Evolutionary conservation across 2,797 vertebrate species (phyloP).

Genomic region (Salarias fasciatus): DNA sequence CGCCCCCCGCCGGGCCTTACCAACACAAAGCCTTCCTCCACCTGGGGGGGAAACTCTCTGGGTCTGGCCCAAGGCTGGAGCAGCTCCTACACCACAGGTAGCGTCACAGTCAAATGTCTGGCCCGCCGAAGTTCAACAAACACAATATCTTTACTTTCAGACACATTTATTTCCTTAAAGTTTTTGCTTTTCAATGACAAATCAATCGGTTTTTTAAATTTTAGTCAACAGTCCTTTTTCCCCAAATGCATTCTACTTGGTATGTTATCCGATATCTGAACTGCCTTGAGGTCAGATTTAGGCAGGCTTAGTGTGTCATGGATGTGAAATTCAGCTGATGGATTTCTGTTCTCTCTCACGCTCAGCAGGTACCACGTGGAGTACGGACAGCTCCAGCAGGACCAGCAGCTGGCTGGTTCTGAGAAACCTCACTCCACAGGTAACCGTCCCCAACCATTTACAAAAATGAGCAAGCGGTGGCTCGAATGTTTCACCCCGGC

Average conservation of each 20-base stretch:
- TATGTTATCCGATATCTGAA: too few relatives aligned
- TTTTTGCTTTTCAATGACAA: too few relatives aligned
- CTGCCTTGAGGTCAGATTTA: too few relatives aligned
- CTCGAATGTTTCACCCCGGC: background rate
- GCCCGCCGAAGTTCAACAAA: too few relatives aligned
- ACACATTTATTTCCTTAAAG: too few relatives aligned
- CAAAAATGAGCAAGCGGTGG: too few relatives aligned
- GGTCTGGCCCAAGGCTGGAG: conserved; percentile 89
- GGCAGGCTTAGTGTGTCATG: too few relatives aligned
- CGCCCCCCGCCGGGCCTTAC: conserved; percentile 95
- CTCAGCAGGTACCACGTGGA: conserved; percentile 93
- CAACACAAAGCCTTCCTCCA: conserved; percentile 93
- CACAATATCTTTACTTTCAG: too few relatives aligned
- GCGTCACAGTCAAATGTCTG: conserved; percentile 24
- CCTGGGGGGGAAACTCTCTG: conserved; percentile 93
- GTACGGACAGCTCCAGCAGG: conserved; percentile 94
- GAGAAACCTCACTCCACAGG: conserved; percentile 98
- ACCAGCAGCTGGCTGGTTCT: conserved; percentile 98
- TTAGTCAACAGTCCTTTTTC: too few relatives aligned
- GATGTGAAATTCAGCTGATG: too few relatives aligned
- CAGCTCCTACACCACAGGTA: conserved; percentile 93
- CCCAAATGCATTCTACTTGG: too few relatives aligned
- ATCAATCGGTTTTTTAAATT: too few relatives aligned
- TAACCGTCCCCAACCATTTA: background rate
- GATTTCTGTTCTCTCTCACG: conserved; percentile 19